Conservation (phyloP, 2,888 invertebrate genomes). For the Pterobdella sp. region DNA sequence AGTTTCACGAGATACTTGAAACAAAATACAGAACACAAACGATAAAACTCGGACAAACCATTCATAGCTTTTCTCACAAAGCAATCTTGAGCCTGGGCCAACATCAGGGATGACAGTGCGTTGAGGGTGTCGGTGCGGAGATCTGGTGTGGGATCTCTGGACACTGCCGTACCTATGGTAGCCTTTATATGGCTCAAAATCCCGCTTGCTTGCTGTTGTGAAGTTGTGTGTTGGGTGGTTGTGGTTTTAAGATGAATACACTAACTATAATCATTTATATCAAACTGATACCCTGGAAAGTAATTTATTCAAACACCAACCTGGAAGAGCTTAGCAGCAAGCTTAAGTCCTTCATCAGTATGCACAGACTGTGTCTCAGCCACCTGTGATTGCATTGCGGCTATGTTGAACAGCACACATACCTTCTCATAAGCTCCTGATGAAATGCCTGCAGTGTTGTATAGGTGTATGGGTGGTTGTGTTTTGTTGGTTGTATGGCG, state of each 20-base stretch:
- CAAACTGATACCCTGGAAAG: neutral
- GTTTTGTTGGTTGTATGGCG: neutral
- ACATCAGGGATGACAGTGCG: slow-evolving; percentile 77
- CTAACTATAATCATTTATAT: neutral
- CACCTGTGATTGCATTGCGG: slow-evolving; percentile 78
- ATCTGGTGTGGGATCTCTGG: slow-evolving; percentile 91
- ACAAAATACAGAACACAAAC: neutral
- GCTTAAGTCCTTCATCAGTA: slow-evolving; percentile 83
- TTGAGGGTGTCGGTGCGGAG: slow-evolving; percentile 81
- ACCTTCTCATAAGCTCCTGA: slow-evolving; percentile 85
- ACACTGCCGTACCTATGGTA: slow-evolving; percentile 64
- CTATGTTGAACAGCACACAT: slow-evolving; percentile 91
- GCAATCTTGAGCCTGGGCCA: slow-evolving; percentile 96
- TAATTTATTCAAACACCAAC: slow-evolving; percentile 51
- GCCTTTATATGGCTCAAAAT: slow-evolving; percentile 76
- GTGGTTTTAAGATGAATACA: too few species aligned
- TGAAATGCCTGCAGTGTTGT: slow-evolving; percentile 63
- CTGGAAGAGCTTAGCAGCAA: slow-evolving; percentile 83
- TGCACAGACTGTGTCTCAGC: slow-evolving; percentile 77
- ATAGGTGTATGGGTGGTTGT: neutral
- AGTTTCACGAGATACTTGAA: too few species aligned
- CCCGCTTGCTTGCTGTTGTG: slow-evolving; percentile 71
- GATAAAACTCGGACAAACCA: slow-evolving; percentile 43
- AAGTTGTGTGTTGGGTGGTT: too few species aligned
- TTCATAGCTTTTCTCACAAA: slow-evolving; percentile 78